Evolutionary conservation across 2,797 vertebrate species (phyloP).

Genomic region (Coendou prehensilis): DNA sequence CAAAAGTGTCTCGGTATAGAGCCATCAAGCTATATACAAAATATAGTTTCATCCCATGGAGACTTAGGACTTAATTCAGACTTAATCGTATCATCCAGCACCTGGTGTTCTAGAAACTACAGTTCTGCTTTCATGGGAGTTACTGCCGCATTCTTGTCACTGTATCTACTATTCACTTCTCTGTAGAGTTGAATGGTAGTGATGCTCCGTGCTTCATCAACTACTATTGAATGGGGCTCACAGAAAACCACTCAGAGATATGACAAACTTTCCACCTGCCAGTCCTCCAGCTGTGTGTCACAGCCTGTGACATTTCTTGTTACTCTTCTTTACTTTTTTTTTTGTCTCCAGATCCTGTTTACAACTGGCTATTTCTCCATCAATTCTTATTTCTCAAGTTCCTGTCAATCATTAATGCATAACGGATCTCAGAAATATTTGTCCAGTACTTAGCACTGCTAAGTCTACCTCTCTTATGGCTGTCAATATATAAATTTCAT

Average conservation of each 20-base stretch:
- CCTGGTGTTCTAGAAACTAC: background rate
- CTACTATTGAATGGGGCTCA: background rate
- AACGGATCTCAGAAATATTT: background rate
- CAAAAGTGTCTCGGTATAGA: fast-evolving
- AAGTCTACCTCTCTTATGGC: background rate
- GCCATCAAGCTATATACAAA: background rate
- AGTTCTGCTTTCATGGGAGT: background rate
- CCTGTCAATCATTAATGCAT: background rate
- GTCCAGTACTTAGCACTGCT: background rate
- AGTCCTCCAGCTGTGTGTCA: background rate
- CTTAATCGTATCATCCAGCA: background rate
- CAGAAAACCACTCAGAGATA: background rate
- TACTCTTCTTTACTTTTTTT: background rate
- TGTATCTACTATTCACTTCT: no score
- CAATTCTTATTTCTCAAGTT: background rate
- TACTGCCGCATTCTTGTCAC: no score
- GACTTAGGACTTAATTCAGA: background rate
- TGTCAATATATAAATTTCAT: background rate
- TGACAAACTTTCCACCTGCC: background rate
- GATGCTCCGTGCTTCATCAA: background rate
- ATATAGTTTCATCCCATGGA: background rate
- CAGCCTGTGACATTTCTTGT: background rate
- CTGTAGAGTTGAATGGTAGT: background rate
- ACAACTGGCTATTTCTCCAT: background rate
- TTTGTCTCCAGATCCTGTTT: background rate